Evolutionary conservation across 2,797 vertebrate species (phyloP).

Genomic region (Simalia tracyae): DNA sequence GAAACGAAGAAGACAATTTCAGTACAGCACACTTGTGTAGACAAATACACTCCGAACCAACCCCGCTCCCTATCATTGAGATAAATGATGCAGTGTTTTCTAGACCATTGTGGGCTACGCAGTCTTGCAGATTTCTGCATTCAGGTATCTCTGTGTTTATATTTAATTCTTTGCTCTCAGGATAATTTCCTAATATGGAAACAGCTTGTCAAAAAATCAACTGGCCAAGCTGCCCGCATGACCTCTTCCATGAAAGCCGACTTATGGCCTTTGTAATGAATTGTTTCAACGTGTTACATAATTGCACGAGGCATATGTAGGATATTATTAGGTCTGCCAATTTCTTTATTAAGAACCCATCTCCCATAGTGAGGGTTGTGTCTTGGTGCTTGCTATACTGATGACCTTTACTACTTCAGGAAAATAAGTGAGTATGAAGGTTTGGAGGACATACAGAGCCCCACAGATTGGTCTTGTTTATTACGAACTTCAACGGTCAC

Average conservation of each 20-base stretch:
- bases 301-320: slow-evolving; percentile 5
- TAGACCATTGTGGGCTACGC: neutral
- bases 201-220: neutral
- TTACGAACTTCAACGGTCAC: too few relatives aligned
- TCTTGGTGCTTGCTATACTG: neutral
- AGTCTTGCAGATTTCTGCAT: neutral
- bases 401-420: neutral
- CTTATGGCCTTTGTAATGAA: slow-evolving; percentile 8
- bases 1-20: too few relatives aligned
- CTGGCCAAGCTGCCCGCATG: neutral
- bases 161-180: neutral
- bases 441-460: too few relatives aligned
- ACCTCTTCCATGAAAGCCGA: neutral
- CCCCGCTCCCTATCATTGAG: too few relatives aligned
- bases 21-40: too few relatives aligned
- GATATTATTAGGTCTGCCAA: neutral
- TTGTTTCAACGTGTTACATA: slow-evolving; percentile 18
- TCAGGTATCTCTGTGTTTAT: neutral
- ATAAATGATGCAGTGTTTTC: too few relatives aligned
- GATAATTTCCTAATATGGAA: neutral
- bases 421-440: too few relatives aligned
- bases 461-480: too few relatives aligned
- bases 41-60: too few relatives aligned
- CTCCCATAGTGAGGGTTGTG: neutral
- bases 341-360: neutral